Base-by-base conservation (phyloP, 2,113 vertebrate genomes). In the Daphoenositta chrysoptera region DNA sequence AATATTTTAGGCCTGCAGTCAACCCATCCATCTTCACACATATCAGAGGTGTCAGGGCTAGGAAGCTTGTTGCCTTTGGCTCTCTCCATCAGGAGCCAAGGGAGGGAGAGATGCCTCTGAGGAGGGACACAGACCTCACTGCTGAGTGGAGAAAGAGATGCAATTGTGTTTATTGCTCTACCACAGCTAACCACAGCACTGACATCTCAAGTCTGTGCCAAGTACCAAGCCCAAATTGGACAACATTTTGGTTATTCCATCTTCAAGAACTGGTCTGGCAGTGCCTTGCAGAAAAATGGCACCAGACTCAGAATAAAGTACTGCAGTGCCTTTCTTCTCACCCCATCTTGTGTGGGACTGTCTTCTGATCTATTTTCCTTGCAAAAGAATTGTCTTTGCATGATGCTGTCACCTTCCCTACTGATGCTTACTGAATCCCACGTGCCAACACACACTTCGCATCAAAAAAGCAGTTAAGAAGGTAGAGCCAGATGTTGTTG, bases 21-120 rank as follows among this genome's bases (percentile, higher is more conserved):
- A 96, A 80, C 83, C 80, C 86, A 90, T 94, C 89, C 86, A 40
- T 92, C 89, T 96, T 96, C 93, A 93, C 95, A 96, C 95, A 9
- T 96, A 86, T 37, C 60, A 15, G 93, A 96, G 95, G 95, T 95
- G 96, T 94, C 91, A 47, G 68, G 94, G 79, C 71, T 88, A 11
- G 83, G 86, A 93, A 92, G 72, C 22, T 90, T 93, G 68, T 83
- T 97, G 94, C 86, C 76, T 95, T 97, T 89, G 90, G 88, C 96
- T 92, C 56, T 51, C 68, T 86, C 56, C 7, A 0, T 70, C 54
- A 64, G 68, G 90, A 94, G 70, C 0, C 8, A 69, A 53, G 78
- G 66, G 63, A 85, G 92, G 54, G 88, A 86, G 89, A 73, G 64
- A 13, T 66, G 68, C 39, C 44, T 81, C 71, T 28, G 2, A 35